Evolutionary conservation across 2,113 vertebrate species (phyloP).

Genomic region (Gobio gobio): DNA sequence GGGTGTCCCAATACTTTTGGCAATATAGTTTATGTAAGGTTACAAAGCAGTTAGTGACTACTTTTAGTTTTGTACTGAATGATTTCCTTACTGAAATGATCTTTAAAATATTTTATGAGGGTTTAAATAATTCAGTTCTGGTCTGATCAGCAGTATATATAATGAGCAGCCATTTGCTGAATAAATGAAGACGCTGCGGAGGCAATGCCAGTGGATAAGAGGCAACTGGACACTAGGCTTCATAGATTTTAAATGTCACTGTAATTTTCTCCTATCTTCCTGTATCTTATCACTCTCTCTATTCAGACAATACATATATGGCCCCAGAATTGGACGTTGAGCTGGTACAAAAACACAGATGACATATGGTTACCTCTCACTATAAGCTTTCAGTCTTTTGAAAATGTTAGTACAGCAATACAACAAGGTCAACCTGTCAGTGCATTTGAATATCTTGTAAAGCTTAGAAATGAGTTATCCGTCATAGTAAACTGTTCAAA

Average conservation of each 20-base stretch:
- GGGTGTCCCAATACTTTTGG: no score
- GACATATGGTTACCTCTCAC: neutral
- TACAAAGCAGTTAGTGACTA: neutral
- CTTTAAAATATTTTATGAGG: neutral
- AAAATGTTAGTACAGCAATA: constrained; percentile 26
- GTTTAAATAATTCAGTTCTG: constrained; percentile 10
- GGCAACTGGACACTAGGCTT: neutral
- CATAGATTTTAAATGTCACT: neutral
- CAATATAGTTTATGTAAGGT: no score
- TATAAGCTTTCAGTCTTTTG: constrained; percentile 9
- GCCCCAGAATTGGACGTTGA: neutral
- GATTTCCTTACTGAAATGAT: neutral
- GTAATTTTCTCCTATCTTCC: neutral
- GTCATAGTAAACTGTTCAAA: neutral
- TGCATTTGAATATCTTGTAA: constrained; percentile 11
- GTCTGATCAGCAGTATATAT: neutral
- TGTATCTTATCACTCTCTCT: neutral
- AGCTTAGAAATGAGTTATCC: neutral
- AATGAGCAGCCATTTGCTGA: neutral
- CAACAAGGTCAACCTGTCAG: constrained; percentile 1
- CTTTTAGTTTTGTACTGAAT: neutral
- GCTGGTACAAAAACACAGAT: neutral
- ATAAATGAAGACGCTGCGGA: neutral
- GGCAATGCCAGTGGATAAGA: neutral
- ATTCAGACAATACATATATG: constrained; percentile 9